Base-by-base conservation (phyloP, 2,888 invertebrate species). In the Andrena dorsata region DNA sequence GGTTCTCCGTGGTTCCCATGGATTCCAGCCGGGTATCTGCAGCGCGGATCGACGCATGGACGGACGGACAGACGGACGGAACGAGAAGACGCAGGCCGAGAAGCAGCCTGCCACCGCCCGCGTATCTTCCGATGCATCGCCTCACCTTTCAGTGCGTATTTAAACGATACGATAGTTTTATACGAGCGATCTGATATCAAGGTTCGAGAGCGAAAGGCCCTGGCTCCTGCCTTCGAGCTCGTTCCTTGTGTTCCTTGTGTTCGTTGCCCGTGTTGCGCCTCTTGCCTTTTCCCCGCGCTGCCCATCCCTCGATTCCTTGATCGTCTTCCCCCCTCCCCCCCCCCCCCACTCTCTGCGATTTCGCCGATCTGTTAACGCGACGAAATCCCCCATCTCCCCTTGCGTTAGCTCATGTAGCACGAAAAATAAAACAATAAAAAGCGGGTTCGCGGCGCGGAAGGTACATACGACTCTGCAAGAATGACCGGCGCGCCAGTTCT, bases 111-210 rank as follows among this genome's bases (percentile, higher is more conserved):
- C 93, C 93, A 93, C 93, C 93, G 93, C 92, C 91, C 92, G 93
- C 93, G 92, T 93, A 94, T 94, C 94, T 94, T 86, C 93, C 92
- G 93, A 94, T 94, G 92, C 94, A 94, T 94, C 94, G 92, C 93
- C 94, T 94, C 94, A 94, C 94, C 94, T 94, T 94, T 94, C 94
- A 94, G 93, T 93, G 94, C 93, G 93, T 94, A 94, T 94, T 94
- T 94, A 94, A 94, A 93, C 93, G 94, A 94, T 93, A 94, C 94
- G 94, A 93, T 94, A 92, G 92, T 93, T 93, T 93, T 93, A 93
- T 93, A 93, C 93, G 92, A 91, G 92, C 92, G 93, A 93, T 93
- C 93, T 93, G 93, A 94, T 93, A 93, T 92, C 92, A 90, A 82
- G 83, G 83, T 91, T 90, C 89, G 89, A 91, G 91, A 91, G 91